Evolutionary conservation across 2,888 invertebrate genomes (phyloP).

Genomic region (Cerceris rybyensis): DNA sequence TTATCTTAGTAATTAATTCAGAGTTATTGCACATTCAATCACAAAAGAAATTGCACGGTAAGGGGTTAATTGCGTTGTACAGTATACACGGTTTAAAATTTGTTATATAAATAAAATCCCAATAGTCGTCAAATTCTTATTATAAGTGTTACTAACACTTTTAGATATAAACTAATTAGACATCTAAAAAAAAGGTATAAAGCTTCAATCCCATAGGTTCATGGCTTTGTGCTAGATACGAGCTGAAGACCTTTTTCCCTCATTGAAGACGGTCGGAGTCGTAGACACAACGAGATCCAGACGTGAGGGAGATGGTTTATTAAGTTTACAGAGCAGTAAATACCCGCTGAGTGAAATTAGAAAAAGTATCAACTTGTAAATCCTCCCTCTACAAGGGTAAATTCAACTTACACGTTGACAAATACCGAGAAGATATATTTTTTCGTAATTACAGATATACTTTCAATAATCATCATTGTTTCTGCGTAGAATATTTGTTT

Average conservation of each 20-base stretch:
- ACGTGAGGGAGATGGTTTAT: constrained; percentile 58
- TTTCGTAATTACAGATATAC: background rate
- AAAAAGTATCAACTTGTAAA: constrained; percentile 40
- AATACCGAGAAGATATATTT: background rate
- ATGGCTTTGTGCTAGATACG: constrained; percentile 11
- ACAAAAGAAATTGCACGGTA: too few species aligned
- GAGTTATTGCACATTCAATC: too few species aligned
- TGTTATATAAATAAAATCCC: too few species aligned
- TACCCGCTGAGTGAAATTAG: constrained; percentile 48
- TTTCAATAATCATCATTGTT: background rate
- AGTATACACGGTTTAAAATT: too few species aligned
- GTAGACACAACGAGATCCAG: constrained; percentile 26
- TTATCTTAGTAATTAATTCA: too few species aligned
- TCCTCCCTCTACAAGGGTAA: background rate
- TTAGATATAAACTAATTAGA: too few species aligned
- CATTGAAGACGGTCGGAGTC: constrained; percentile 43
- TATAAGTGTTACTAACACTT: too few species aligned
- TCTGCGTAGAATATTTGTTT: background rate
- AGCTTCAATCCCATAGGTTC: too few species aligned
- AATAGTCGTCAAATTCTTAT: too few species aligned
- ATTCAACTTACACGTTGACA: background rate
- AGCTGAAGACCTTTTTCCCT: constrained; percentile 5
- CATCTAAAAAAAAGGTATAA: too few species aligned
- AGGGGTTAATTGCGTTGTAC: too few species aligned
- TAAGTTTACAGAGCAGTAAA: constrained; percentile 73